These are phyloP conservation scores for Acomys russatus DNA, from an alignment of 2,797 vertebrate species.

Conservation along the genomic window DNA sequence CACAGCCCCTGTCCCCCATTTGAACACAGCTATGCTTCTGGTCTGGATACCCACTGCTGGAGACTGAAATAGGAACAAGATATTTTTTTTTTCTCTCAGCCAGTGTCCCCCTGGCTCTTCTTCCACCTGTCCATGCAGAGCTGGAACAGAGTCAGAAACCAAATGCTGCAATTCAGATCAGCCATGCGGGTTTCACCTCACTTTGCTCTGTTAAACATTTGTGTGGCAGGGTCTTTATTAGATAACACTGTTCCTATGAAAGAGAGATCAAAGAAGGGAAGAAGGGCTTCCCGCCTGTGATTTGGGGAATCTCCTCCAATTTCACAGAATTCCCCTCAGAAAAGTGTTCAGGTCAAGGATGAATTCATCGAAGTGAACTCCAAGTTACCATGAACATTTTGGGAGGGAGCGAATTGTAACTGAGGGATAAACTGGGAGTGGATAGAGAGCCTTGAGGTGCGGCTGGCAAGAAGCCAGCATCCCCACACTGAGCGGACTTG, in stretches of 20 bases:
- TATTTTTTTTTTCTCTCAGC: background rate
- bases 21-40: background rate
- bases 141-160: background rate
- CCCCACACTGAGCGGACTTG: too few relatives aligned
- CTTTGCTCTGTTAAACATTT: background rate
- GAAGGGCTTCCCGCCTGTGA: background rate
- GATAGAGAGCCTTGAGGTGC: background rate
- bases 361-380: background rate
- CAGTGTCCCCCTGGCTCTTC: background rate
- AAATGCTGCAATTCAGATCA: background rate
- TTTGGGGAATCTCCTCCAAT: background rate
- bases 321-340: background rate
- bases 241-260: background rate
- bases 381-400: background rate
- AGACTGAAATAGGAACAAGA: background rate
- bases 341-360: background rate
- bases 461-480: background rate
- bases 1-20: too few relatives aligned
- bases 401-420: background rate
- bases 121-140: background rate
- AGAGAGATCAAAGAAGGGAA: background rate
- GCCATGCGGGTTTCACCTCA: background rate
- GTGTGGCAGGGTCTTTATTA: background rate
- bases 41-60: background rate
- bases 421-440: background rate